Percentiles rank a stretch among this genome's conserved stretches.
Evolutionary conservation across 2,113 vertebrate species (phyloP).

Genomic region (Propithecus coquereli): DNA sequence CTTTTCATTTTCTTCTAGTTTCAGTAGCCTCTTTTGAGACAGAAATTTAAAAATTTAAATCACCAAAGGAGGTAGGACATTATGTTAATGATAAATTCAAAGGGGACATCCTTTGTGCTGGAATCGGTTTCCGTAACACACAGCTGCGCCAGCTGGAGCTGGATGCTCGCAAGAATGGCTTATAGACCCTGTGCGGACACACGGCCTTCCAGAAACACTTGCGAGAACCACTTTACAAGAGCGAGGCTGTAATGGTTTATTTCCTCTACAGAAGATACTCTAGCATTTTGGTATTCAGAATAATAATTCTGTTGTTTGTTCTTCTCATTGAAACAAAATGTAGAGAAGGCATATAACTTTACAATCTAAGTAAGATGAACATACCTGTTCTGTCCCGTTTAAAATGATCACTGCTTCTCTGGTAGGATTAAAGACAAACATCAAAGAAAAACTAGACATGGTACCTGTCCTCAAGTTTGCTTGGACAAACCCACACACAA

Average conservation of each 20-base stretch:
- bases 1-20: not conserved
- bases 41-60: not conserved
- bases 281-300: not conserved
- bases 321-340: not conserved
- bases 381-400: not conserved
- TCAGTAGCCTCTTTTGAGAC: not conserved
- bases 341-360: not conserved
- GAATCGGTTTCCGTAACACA: not conserved
- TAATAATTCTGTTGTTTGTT: not conserved
- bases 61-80: not conserved
- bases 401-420: not conserved
- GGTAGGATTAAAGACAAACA: not conserved
- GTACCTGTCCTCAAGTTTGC: not conserved
- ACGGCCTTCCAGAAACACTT: not conserved
- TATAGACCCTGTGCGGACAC: not conserved
- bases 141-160: not conserved
- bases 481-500: slow-evolving; percentile 8
- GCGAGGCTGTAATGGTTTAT: not conserved
- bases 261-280: not conserved
- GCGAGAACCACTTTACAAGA: not conserved
- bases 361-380: not conserved
- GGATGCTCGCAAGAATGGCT: not conserved
- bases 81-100: slow-evolving; percentile 20
- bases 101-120: not conserved
- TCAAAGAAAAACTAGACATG: not conserved